These are phyloP conservation scores for Malachius bipustulatus DNA, from an alignment of 2,888 invertebrate species.

Conservation along the genomic window DNA sequence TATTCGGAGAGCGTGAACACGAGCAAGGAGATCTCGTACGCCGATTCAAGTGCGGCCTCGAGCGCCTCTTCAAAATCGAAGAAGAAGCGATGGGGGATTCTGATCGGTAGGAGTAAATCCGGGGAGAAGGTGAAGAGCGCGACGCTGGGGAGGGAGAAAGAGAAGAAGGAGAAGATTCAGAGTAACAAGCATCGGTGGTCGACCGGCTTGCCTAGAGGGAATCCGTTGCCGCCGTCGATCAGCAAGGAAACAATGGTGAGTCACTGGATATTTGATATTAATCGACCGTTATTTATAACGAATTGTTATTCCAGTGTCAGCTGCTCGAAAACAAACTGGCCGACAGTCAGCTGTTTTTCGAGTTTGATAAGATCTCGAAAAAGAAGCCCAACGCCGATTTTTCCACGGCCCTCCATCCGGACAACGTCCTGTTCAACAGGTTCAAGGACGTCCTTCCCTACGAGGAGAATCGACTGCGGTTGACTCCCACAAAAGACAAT, in stretches of 20 bases:
- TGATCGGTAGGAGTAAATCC: conserved; percentile 49
- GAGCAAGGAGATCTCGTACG: not conserved
- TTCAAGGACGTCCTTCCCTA: conserved; percentile 74
- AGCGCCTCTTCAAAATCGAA: conserved; percentile 30
- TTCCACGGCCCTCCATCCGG: conserved; percentile 59
- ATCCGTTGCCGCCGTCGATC: conserved; percentile 62
- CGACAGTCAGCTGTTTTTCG: conserved; percentile 64
- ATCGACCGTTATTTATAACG: not conserved
- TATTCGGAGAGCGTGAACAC: not conserved
- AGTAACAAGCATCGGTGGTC: conserved; percentile 65
- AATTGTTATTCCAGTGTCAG: conserved; percentile 42
- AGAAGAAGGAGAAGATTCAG: conserved; percentile 39
- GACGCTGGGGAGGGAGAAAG: conserved; percentile 54
- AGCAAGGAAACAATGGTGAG: conserved; percentile 70
- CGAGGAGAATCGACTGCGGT: conserved; percentile 74
- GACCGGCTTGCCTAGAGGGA: conserved; percentile 55
- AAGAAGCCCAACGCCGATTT: conserved; percentile 60
- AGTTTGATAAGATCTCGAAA: conserved; percentile 75
- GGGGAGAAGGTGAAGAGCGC: conserved; percentile 52
- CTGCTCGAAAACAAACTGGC: conserved; percentile 54
- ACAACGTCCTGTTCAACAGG: conserved; percentile 45
- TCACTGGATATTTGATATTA: conserved; percentile 12
- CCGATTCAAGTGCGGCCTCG: not conserved
- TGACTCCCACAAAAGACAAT: conserved; percentile 73
- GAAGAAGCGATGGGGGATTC: conserved; percentile 56